Conservation (phyloP, 2,113 vertebrate genomes). For the Piprites chloris region DNA sequence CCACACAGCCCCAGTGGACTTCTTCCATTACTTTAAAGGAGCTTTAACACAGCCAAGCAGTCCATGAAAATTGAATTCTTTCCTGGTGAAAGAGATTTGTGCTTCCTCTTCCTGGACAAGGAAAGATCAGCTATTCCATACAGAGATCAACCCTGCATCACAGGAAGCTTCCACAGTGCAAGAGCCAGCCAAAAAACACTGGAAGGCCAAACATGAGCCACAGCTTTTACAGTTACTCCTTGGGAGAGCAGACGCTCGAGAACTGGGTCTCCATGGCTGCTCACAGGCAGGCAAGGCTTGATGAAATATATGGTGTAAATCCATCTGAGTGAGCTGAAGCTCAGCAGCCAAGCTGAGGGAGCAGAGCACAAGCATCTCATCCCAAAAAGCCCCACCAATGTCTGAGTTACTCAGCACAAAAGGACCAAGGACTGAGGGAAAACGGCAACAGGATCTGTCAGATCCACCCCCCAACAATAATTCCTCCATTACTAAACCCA, state of each 20-base stretch:
- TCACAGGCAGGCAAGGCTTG: background rate
- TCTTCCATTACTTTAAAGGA: conserved; percentile 35
- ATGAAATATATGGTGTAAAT: background rate
- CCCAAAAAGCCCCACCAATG: too few species aligned
- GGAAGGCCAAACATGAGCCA: background rate
- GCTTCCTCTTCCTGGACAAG: background rate
- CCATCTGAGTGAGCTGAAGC: background rate
- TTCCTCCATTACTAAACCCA: background rate
- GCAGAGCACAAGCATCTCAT: background rate
- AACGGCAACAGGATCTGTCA: background rate
- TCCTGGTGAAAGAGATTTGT: background rate
- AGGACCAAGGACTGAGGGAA: accelerated
- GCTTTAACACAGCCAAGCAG: background rate
- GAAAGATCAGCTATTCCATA: background rate
- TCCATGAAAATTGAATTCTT: background rate
- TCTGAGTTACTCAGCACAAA: background rate
- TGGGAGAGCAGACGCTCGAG: background rate
- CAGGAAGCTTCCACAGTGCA: background rate
- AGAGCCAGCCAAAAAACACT: background rate
- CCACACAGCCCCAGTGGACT: background rate
- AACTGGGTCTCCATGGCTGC: background rate
- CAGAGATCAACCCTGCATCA: background rate
- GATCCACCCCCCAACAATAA: background rate
- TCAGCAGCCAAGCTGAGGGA: background rate
- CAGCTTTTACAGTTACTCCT: background rate